Evolutionary conservation across 2,888 invertebrate species (phyloP).

Genomic region (Danaus chrysippus): DNA sequence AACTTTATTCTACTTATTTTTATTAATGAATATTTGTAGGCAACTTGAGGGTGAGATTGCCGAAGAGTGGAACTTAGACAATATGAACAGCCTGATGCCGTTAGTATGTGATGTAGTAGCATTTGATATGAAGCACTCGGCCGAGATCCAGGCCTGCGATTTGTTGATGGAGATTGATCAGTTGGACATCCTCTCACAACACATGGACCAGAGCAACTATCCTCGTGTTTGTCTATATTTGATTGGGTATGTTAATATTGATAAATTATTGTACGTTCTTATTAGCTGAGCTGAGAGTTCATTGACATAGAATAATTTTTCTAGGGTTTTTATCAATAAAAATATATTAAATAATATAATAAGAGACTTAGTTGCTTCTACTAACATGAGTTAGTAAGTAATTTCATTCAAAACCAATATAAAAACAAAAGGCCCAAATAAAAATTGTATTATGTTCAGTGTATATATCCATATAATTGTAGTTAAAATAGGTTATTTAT

Average conservation of each 20-base stretch:
- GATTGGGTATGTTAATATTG: conserved; percentile 65
- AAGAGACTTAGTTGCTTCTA: too few species aligned
- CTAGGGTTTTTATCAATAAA: too few species aligned
- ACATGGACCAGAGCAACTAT: conserved; percentile 93
- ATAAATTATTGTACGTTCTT: neutral
- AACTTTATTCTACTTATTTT: neutral
- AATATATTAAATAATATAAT: too few species aligned
- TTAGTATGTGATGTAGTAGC: conserved; percentile 93
- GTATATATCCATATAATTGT: too few species aligned
- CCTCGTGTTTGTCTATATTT: conserved; percentile 96
- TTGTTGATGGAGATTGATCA: conserved; percentile 98
- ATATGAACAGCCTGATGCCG: conserved; percentile 81
- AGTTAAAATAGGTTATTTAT: too few species aligned
- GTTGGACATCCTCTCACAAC: conserved; percentile 89
- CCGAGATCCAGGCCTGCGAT: conserved; percentile 99
- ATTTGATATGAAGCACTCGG: conserved; percentile 98
- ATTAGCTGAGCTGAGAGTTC: neutral
- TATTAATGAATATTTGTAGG: conserved; percentile 55
- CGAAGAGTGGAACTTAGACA: conserved; percentile 86
- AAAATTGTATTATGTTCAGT: too few species aligned
- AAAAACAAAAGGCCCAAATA: too few species aligned
- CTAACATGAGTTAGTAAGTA: too few species aligned
- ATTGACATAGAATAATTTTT: too few species aligned
- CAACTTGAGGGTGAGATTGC: conserved; percentile 95
- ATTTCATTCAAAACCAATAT: too few species aligned